Percentiles rank a stretch among this genome's conserved stretches.
Conservation (phyloP, 2,113 vertebrate species). For the Chionis minor region DNA sequence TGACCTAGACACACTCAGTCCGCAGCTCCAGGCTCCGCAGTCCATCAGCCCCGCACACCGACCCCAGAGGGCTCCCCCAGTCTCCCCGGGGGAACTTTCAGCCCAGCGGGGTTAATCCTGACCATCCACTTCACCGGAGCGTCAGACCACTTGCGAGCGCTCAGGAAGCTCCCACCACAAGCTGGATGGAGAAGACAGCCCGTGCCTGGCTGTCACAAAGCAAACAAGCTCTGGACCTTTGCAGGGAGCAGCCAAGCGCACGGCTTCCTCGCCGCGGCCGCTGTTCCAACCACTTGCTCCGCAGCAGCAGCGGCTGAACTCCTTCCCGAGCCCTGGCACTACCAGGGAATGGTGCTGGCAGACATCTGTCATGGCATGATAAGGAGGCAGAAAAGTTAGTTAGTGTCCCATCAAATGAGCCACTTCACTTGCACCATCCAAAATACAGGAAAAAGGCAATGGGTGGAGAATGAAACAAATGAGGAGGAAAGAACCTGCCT, state of each 20-base stretch:
- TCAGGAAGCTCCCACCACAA: not conserved
- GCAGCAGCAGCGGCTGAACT: not conserved
- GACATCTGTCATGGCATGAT: not conserved
- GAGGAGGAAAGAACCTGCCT: not conserved
- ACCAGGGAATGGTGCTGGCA: not conserved
- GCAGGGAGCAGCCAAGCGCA: not conserved
- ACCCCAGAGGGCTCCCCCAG: not conserved
- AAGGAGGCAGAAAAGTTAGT: not conserved
- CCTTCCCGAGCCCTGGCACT: not conserved
- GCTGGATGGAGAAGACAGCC: not conserved
- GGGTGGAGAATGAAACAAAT: not conserved
- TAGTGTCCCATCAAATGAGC: not conserved
- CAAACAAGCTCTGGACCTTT: not conserved
- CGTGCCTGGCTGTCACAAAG: not conserved
- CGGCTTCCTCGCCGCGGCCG: not conserved
- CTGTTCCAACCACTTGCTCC: not conserved
- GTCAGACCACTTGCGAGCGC: not conserved
- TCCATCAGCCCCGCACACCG: not conserved
- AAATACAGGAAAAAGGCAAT: not conserved
- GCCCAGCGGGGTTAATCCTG: rapidly evolving
- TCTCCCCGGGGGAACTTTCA: not conserved
- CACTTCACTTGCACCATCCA: not conserved
- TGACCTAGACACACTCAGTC: not conserved
- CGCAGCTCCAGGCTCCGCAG: not conserved
- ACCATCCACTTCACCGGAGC: not conserved